Percentiles rank a stretch among this genome's conserved stretches.
Evolutionary conservation across 2,888 invertebrate genomes (phyloP).

Genomic region (Halictus ligatus): DNA sequence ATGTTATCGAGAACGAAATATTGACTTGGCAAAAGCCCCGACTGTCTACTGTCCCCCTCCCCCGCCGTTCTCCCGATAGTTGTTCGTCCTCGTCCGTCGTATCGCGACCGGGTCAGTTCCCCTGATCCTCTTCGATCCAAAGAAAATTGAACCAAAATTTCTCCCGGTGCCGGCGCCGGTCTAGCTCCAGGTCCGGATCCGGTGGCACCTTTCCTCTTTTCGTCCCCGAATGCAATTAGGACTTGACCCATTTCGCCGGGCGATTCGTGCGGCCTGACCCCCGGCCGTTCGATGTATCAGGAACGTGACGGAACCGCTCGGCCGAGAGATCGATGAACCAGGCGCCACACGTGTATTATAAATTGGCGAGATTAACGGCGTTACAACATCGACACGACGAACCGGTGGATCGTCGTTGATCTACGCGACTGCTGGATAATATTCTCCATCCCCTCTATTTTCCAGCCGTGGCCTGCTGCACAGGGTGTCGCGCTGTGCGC

Average conservation of each 20-base stretch:
- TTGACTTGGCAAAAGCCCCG: slow-evolving; percentile 52
- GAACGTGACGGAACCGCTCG: slow-evolving; percentile 28
- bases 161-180: too few relatives aligned
- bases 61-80: background rate
- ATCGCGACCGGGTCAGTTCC: slow-evolving; percentile 19
- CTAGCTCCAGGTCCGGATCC: background rate
- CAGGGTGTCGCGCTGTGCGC: background rate
- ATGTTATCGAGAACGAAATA: slow-evolving; percentile 51
- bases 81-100: slow-evolving; percentile 20
- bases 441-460: slow-evolving; percentile 9
- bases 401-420: background rate
- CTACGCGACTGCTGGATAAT: slow-evolving; percentile 1
- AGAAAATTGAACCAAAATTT: background rate
- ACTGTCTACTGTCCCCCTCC: background rate
- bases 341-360: slow-evolving; percentile 32
- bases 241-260: slow-evolving; percentile 48
- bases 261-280: slow-evolving; percentile 16
- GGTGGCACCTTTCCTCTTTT: background rate
- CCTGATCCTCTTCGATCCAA: background rate
- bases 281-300: slow-evolving; percentile 28
- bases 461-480: background rate
- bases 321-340: slow-evolving; percentile 49
- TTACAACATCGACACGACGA: slow-evolving; percentile 14
- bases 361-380: slow-evolving; percentile 35
- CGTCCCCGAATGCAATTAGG: slow-evolving; percentile 50